Evolutionary conservation across 2,888 invertebrate species (phyloP), one percentile per base, ranked within the genome.

Genomic region (Horisme vitalbata): DNA sequence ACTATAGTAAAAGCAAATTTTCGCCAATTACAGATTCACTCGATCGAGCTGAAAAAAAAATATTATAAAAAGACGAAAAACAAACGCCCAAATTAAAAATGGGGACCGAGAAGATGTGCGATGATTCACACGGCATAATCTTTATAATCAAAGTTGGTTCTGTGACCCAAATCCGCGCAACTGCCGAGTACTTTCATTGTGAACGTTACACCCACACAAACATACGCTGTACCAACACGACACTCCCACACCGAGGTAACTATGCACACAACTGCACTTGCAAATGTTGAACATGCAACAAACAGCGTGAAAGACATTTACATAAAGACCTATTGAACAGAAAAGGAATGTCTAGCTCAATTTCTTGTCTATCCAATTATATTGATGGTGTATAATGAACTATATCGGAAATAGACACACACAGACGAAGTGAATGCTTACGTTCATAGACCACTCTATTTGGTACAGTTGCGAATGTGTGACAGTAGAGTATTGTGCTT

Each of bases 81-180:
- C 8, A 30, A 30, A n/a, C n/a, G n/a, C 2, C 13, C 13, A 27
- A 6, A 13, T 12, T 9, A 23, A 33, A 36, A 38, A 12, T 2
- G 34, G 44, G 58, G 65, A 65, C 61, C 64, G 57, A 78, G 75
- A 82, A 80, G 83, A 87, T 80, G 83, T 77, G 75, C 78, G 75
- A 75, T 87, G 86, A 87, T 84, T 88, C 88, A 88, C 86, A 84
- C 82, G 79, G 68, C 65, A 77, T 85, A 87, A 88, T 89, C 86
- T 86, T 83, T 82, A 79, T 84, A 86, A 89, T 88, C 87, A 87
- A 84, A 87, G 83, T 85, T 84, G 77, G 79, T 65, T 75, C 83
- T 85, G 74, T 88, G 88, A 89, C 88, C 88, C 77, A 88, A 88
- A 87, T 89, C 84, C 82, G 68, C 75, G 84, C 85, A 86, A 86